A percentile compares a stretch with the other conserved stretches of the same genome.
phyloP scores from a whole-genome alignment of 2,888 invertebrate species.

The Pristionchus arcanus region DNA sequence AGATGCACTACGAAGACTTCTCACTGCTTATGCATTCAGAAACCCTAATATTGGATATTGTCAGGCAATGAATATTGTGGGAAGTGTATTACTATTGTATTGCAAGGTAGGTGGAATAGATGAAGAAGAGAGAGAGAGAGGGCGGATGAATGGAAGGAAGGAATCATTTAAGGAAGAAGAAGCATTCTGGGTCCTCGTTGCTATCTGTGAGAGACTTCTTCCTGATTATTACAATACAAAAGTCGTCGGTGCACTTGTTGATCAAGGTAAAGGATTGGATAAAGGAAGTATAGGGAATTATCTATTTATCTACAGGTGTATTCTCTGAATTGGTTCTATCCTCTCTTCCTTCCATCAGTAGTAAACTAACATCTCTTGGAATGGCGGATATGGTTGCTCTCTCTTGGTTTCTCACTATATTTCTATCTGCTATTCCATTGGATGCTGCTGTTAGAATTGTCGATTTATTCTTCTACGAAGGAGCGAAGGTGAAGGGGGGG shows the following conservation, averaged over 20 bases:
- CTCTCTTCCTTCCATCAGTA: conserved; percentile 91
- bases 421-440: conserved; percentile 96
- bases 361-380: conserved; percentile 90
- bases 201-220: conserved; percentile 93
- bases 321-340: conserved; percentile 92
- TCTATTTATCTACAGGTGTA: conserved; percentile 84
- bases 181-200: conserved; percentile 96
- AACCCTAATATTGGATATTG: conserved; percentile 98
- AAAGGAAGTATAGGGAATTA: too few species aligned
- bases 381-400: conserved; percentile 96
- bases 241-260: conserved; percentile 93
- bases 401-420: conserved; percentile 98
- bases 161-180: conserved; percentile 86
- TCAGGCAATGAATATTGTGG: conserved; percentile 99
- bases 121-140: neutral
- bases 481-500: conserved; percentile 87
- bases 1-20: conserved; percentile 91
- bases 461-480: conserved; percentile 98
- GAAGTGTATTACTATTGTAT: conserved; percentile 94
- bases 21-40: conserved; percentile 95
- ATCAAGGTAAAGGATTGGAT: conserved; percentile 85
- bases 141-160: neutral
- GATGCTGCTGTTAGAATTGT: conserved; percentile 96
- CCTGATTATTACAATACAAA: conserved; percentile 97
- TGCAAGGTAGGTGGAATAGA: conserved; percentile 82